Percentiles rank a stretch among this genome's conserved stretches.
Evolutionary conservation across 2,113 vertebrate genomes (phyloP).

Genomic region (Galeopterus variegatus): DNA sequence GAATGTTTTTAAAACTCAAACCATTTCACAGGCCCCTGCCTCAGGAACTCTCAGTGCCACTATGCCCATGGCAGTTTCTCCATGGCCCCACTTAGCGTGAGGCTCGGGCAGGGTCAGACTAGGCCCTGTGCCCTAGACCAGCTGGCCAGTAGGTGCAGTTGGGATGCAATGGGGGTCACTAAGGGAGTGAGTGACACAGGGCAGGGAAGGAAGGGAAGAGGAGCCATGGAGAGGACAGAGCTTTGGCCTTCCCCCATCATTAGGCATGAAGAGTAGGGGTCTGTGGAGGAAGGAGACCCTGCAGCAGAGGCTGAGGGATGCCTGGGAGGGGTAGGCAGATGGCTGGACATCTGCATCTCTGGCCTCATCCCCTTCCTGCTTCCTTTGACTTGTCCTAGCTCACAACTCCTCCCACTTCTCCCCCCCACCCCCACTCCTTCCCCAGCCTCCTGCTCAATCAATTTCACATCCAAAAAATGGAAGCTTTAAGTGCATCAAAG

Average conservation of each 20-base stretch:
- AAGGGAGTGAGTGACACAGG: neutral
- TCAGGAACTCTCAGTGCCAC: neutral
- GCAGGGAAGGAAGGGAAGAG: no score
- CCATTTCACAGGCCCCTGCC: neutral
- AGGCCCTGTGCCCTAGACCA: neutral
- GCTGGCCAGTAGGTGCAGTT: neutral
- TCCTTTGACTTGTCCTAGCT: constrained; percentile 42
- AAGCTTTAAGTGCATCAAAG: neutral
- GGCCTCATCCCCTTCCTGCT: constrained; percentile 5
- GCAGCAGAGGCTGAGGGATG: neutral
- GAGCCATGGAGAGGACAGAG: neutral
- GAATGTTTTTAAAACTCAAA: neutral
- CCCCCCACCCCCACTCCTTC: neutral
- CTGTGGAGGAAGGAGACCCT: neutral
- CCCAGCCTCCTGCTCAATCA: constrained; percentile 1
- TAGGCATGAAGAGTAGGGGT: neutral
- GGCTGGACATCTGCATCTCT: neutral
- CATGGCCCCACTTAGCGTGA: neutral
- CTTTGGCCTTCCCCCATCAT: neutral
- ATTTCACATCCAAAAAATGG: neutral
- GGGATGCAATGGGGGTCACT: neutral
- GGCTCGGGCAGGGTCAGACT: neutral
- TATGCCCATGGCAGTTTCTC: neutral
- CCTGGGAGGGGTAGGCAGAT: neutral
- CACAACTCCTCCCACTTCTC: neutral